Evolutionary conservation across 1,140 invertebrate species (phyloP).

Genomic region (Cotesia typhae): DNA sequence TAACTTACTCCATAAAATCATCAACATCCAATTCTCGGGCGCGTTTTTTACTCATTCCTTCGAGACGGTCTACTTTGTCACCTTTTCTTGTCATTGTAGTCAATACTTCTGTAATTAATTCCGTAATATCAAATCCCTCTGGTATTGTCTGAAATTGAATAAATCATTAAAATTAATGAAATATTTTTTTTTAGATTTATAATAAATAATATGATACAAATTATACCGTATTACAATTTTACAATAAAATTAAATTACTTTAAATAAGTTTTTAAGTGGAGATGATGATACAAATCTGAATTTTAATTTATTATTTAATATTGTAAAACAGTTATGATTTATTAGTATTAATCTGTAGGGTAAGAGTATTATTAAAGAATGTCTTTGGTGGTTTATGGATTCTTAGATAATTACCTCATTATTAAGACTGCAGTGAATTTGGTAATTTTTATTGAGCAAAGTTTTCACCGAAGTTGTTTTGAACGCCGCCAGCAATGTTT

Average conservation of each 20-base stretch:
- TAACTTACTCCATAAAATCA: slow-evolving; percentile 85
- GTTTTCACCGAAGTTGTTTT: slow-evolving; percentile 85
- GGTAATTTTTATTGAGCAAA: slow-evolving; percentile 92
- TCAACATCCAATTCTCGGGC: slow-evolving; percentile 96
- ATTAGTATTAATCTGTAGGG: too few species aligned
- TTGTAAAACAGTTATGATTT: too few species aligned
- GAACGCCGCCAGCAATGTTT: slow-evolving; percentile 86
- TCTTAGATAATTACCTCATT: slow-evolving; percentile 75
- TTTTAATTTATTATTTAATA: too few species aligned
- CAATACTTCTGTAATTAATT: slow-evolving; percentile 68
- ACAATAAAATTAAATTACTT: too few species aligned
- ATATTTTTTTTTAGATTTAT: too few species aligned
- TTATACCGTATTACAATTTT: too few species aligned
- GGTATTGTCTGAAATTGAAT: slow-evolving; percentile 75
- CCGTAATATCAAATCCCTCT: slow-evolving; percentile 86
- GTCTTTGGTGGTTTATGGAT: not conserved
- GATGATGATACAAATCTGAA: too few species aligned
- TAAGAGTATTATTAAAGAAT: too few species aligned
- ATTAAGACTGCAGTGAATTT: slow-evolving; percentile 83
- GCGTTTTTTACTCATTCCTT: slow-evolving; percentile 79
- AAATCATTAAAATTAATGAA: not conserved
- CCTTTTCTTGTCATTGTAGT: too few species aligned
- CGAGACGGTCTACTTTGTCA: slow-evolving; percentile 73
- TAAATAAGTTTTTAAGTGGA: too few species aligned
- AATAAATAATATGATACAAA: too few species aligned